phyloP scores from a whole-genome alignment of 2,113 vertebrate genomes.

The Trochalopteron elliotii region DNA sequence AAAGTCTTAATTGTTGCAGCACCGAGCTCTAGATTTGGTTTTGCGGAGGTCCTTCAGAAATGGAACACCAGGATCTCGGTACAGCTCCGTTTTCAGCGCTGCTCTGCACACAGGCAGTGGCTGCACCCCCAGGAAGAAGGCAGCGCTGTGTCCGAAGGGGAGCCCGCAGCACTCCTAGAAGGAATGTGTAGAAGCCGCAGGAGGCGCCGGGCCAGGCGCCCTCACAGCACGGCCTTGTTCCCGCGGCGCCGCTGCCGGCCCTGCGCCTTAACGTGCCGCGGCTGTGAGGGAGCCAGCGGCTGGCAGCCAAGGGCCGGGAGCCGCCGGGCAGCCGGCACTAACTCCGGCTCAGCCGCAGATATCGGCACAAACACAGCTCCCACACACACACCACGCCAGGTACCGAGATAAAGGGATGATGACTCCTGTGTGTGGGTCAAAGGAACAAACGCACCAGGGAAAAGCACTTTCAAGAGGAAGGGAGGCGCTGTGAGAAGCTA shows the following conservation, averaged over 20 bases:
- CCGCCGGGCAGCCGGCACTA: background rate
- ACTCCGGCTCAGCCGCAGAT: background rate
- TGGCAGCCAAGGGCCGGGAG: background rate
- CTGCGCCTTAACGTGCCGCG: fast-evolving
- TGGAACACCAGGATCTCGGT: too few species aligned
- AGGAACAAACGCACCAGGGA: background rate
- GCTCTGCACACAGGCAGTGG: fast-evolving
- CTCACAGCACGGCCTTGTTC: background rate
- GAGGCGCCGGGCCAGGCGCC: background rate
- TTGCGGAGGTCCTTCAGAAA: background rate
- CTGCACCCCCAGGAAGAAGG: background rate
- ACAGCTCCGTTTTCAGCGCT: background rate
- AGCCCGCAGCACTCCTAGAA: background rate
- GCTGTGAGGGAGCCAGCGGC: background rate
- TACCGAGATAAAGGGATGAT: background rate
- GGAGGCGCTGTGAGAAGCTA: background rate
- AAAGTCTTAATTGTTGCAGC: background rate
- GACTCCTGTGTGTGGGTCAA: background rate
- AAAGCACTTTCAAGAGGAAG: background rate
- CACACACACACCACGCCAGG: fast-evolving
- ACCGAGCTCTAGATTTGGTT: background rate
- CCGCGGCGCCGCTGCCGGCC: background rate
- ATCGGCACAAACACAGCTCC: background rate
- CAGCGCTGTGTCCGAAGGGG: background rate
- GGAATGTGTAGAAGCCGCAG: background rate